Evolutionary conservation across 2,888 invertebrate species (phyloP).

Genomic region (Bembecia ichneumoniformis): DNA sequence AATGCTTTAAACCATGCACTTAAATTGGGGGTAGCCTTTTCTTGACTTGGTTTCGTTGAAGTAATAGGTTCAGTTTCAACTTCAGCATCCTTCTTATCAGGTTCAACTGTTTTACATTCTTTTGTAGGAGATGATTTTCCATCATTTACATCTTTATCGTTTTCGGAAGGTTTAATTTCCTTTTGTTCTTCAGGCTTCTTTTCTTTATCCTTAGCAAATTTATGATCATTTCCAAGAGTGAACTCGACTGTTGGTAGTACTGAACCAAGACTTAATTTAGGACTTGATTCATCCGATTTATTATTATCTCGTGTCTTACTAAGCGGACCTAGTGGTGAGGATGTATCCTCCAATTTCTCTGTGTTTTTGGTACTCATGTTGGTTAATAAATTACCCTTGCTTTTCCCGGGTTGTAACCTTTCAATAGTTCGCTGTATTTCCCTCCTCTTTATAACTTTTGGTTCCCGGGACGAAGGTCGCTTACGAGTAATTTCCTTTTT

Average conservation of each 20-base stretch:
- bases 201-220: slow-evolving; percentile 57
- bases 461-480: slow-evolving; percentile 53
- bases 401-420: slow-evolving; percentile 87
- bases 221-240: slow-evolving; percentile 76
- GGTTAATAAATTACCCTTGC: slow-evolving; percentile 87
- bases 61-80: slow-evolving; percentile 50
- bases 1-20: slow-evolving; percentile 95
- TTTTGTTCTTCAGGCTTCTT: slow-evolving; percentile 17
- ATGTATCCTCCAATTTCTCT: slow-evolving; percentile 72
- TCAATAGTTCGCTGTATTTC: slow-evolving; percentile 88
- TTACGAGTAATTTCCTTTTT: slow-evolving; percentile 64
- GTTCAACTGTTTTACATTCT: slow-evolving; percentile 24
- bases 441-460: slow-evolving; percentile 66
- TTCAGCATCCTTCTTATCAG: slow-evolving; percentile 49
- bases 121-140: slow-evolving; percentile 24
- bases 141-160: slow-evolving; percentile 17
- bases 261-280: slow-evolving; percentile 87
- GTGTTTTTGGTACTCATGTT: slow-evolving; percentile 72
- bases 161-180: slow-evolving; percentile 6
- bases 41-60: slow-evolving; percentile 62
- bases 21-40: slow-evolving; percentile 85
- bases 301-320: slow-evolving; percentile 73
- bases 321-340: slow-evolving; percentile 62
- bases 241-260: slow-evolving; percentile 83
- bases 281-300: slow-evolving; percentile 79